Evolutionary conservation across 2,113 vertebrate species (phyloP).

Genomic region (Todiramphus saurophagus): DNA sequence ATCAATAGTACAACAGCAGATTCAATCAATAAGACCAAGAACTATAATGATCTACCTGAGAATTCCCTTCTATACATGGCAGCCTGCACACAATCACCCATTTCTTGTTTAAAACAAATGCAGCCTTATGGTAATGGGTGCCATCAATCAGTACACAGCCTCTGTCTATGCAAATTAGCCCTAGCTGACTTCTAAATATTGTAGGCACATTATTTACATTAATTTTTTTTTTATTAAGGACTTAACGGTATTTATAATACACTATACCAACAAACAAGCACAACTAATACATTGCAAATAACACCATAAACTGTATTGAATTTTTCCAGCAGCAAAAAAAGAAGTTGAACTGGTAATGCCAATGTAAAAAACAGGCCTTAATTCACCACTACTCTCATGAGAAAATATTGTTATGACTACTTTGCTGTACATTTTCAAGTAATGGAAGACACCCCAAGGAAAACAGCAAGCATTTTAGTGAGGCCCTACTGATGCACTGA

Average conservation of each 20-base stretch:
- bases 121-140: slow-evolving; percentile 13
- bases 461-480: slow-evolving; percentile 37
- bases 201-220: slow-evolving; percentile 1
- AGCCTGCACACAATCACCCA: slow-evolving; percentile 33
- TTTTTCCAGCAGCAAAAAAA: slow-evolving; percentile 54
- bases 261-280: slow-evolving; percentile 10
- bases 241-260: not conserved
- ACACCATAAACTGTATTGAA: not conserved
- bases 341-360: slow-evolving; percentile 36
- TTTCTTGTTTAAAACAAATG: slow-evolving; percentile 49
- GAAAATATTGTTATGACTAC: slow-evolving; percentile 29
- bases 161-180: slow-evolving; percentile 17
- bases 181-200: not conserved
- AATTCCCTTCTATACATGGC: not conserved
- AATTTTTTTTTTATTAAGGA: not conserved
- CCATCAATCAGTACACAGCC: slow-evolving; percentile 41
- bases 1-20: slow-evolving; percentile 23
- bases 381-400: slow-evolving; percentile 24
- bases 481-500: slow-evolving; percentile 11
- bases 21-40: slow-evolving; percentile 10
- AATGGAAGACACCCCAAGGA: slow-evolving; percentile 36
- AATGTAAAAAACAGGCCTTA: slow-evolving; percentile 42
- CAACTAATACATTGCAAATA: not conserved
- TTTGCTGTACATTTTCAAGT: slow-evolving; percentile 30
- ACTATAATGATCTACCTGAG: slow-evolving; percentile 2